phyloP scores from a whole-genome alignment of 1,140 invertebrate genomes.

The Protaetia brevitarsis region DNA sequence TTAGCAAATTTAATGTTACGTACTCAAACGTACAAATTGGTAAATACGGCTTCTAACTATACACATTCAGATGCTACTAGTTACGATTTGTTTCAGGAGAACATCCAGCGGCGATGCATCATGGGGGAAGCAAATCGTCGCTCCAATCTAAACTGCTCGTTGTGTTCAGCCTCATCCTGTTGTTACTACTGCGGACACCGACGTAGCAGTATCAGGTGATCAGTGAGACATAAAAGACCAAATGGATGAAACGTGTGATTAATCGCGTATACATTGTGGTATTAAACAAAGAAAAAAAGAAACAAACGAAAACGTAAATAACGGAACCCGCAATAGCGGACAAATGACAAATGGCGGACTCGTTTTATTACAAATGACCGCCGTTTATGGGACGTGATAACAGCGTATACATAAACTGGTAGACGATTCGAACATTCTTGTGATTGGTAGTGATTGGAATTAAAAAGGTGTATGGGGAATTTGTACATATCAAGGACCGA shows the following conservation, averaged over 20 bases:
- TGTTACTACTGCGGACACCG: not conserved
- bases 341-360: conserved; percentile 8
- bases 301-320: conserved; percentile 1
- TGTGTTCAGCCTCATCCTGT: not conserved
- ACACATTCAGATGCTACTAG: not conserved
- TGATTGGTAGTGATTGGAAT: not conserved
- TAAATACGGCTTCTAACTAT: too few relatives aligned
- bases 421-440: not conserved
- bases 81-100: conserved; percentile 60
- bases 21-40: too few relatives aligned
- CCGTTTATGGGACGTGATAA: conserved; percentile 2
- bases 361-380: not conserved
- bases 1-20: too few relatives aligned
- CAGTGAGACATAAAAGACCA: not conserved
- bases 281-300: not conserved
- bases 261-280: conserved; percentile 9
- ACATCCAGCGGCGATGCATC: conserved; percentile 80
- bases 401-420: not conserved
- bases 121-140: conserved; percentile 50
- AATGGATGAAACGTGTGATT: conserved; percentile 5
- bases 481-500: conserved; percentile 14
- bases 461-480: not conserved
- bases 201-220: conserved; percentile 14
- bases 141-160: not conserved
- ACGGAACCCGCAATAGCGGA: not conserved